These are phyloP conservation scores for Masticophis lateralis DNA, from an alignment of 2,797 vertebrate genomes.

Conservation along the genomic window DNA sequence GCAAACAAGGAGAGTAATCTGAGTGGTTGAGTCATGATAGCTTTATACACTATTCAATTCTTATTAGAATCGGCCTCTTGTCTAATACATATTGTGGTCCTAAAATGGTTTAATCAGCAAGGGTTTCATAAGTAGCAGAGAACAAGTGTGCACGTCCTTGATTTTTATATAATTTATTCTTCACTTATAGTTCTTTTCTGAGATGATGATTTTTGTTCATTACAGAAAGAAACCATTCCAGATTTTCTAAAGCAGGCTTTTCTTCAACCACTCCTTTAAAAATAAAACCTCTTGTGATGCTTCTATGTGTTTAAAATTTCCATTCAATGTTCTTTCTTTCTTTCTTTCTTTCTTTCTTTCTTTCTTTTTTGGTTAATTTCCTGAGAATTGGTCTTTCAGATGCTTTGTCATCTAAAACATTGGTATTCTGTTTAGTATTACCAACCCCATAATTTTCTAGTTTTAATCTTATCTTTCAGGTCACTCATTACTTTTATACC, in stretches of 20 bases:
- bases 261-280: background rate
- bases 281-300: background rate
- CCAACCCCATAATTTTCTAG: background rate
- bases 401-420: background rate
- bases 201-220: background rate
- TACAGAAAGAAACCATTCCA: background rate
- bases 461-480: background rate
- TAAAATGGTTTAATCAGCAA: background rate
- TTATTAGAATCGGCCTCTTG: background rate
- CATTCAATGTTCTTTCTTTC: background rate
- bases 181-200: background rate
- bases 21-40: too few species aligned
- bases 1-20: background rate
- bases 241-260: background rate
- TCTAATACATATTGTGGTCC: background rate
- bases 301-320: background rate
- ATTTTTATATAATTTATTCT: background rate
- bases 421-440: background rate
- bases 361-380: background rate
- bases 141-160: background rate
- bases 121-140: background rate
- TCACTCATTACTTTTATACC: background rate
- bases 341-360: background rate
- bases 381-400: background rate
- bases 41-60: background rate